Evolutionary conservation across 1,140 invertebrate genomes (phyloP), one percentile per base, ranked within the genome.

Genomic region (Melitaea cinxia): DNA sequence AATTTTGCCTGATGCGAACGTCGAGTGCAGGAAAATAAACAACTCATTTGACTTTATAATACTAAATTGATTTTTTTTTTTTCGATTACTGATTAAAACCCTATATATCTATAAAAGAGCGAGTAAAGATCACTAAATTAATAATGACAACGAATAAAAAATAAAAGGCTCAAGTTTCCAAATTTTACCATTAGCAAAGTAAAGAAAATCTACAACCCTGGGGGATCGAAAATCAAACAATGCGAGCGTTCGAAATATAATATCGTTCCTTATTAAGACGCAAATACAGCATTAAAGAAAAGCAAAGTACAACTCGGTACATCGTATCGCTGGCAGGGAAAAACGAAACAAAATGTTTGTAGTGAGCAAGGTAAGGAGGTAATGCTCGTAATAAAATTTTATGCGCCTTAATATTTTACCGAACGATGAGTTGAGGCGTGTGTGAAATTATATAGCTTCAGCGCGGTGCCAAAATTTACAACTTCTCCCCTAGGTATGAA

Each of bases 301-400:
- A 85, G 84, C 83, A 80, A 82, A 78, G 73, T 67, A 73, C 77
- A 68, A 68, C 68, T 71, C 65, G 56, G 28, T 62, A 62, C 49
- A 53, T 65, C 50, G 54, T 54, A 71, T 47, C 70, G 57, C 54
- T 55, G 30, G 60, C 56, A 47, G 68, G 73, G 77, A 72, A 72
- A 81, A 73, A 76, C 74, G 77, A 85, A 78, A 85, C 77, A 78
- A 85, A 86, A 85, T 88, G 82, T 88, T 89, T 85, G 82, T 82
- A 83, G 72, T 73, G 80, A 82, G 76, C 73, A 81, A 69, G 67
- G 76, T 77, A 78, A 81, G 78, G 78, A 74, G 82, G 82, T 86
- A 83, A 86, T 77, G 81, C 59, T 68, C 62, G 75, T 88, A 88
- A 88, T 88, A 90, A 90, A 88, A 90, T 88, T 88, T 88, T 85